Percentiles rank a stretch among this genome's conserved stretches.
Evolutionary conservation across 2,113 vertebrate genomes (phyloP).

Genomic region (Synodontis membranacea): DNA sequence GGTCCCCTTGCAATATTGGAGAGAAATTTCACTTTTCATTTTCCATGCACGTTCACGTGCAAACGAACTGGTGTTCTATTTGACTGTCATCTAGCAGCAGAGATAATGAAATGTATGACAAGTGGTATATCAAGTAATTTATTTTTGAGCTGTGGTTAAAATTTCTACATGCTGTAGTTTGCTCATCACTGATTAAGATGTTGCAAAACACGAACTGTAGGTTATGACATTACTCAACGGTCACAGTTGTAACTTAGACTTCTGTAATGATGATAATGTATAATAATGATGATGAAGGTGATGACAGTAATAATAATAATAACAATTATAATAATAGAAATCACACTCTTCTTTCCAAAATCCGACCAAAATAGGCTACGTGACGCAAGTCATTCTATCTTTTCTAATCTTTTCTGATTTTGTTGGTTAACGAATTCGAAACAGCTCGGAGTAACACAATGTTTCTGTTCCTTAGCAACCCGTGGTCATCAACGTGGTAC

Average conservation of each 20-base stretch:
- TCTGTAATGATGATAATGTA: neutral
- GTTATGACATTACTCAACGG: neutral
- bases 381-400: neutral
- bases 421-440: neutral
- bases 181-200: neutral
- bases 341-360: neutral
- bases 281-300: neutral
- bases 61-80: neutral
- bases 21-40: neutral
- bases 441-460: neutral
- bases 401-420: neutral
- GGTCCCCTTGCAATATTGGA: neutral
- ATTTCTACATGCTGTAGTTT: neutral
- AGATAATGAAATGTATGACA: neutral
- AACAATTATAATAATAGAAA: neutral
- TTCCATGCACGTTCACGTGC: neutral
- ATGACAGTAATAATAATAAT: neutral
- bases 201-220: neutral
- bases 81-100: neutral
- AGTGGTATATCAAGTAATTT: neutral
- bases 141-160: neutral
- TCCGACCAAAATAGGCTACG: neutral
- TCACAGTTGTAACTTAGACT: neutral
- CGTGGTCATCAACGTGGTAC: neutral
- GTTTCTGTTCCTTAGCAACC: conserved; percentile 12